These are phyloP conservation scores for Enteromius viviparus DNA, from an alignment of 2,797 vertebrate genomes.

Conservation along the genomic window DNA sequence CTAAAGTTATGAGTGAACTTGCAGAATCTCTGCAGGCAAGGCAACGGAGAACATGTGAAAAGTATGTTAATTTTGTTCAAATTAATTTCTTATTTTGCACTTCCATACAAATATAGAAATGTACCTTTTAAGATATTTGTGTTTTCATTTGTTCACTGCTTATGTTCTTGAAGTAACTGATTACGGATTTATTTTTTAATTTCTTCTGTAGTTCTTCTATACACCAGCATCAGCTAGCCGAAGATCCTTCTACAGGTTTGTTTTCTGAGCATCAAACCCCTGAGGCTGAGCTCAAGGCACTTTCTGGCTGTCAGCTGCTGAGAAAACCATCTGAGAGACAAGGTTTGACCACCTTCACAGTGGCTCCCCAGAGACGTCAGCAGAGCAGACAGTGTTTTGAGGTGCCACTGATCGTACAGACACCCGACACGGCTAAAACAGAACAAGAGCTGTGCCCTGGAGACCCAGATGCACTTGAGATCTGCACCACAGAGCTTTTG, in stretches of 20 bases:
- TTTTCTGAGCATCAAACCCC: neutral
- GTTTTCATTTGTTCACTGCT: neutral
- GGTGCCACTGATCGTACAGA: slow-evolving; percentile 20
- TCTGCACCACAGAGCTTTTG: neutral
- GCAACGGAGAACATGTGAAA: neutral
- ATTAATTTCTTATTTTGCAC: neutral
- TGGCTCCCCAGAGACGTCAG: slow-evolving; percentile 62
- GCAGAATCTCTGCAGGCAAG: slow-evolving; percentile 27
- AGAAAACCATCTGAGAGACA: slow-evolving; percentile 59
- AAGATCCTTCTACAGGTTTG: neutral
- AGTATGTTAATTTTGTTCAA: slow-evolving; percentile 37
- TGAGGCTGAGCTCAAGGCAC: slow-evolving; percentile 33
- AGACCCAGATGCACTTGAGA: neutral
- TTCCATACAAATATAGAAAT: neutral
- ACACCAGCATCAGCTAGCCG: slow-evolving; percentile 2
- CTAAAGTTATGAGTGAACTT: slow-evolving; percentile 53
- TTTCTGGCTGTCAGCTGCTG: slow-evolving; percentile 56
- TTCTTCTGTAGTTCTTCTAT: slow-evolving; percentile 34
- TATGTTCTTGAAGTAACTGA: neutral
- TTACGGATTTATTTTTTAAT: neutral
- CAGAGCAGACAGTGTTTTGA: slow-evolving; percentile 35
- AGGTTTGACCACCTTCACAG: slow-evolving; percentile 70
- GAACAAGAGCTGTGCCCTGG: neutral
- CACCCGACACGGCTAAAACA: slow-evolving; percentile 1
- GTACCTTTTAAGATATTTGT: neutral